phyloP scores from a whole-genome alignment of 2,888 invertebrate species.

The Plagiodera versicolora region DNA sequence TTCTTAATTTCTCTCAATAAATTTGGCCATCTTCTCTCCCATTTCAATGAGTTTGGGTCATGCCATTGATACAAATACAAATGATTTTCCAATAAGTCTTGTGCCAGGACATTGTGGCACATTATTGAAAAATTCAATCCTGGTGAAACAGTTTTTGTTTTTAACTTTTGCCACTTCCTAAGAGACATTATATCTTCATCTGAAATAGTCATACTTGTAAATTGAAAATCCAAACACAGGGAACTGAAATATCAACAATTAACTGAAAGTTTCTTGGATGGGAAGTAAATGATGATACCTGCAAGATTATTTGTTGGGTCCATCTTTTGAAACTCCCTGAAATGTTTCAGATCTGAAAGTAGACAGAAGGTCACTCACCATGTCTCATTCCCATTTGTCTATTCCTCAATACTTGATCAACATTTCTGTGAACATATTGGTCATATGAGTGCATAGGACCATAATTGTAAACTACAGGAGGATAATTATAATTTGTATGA shows the following conservation, averaged over 20 bases:
- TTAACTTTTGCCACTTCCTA: conserved; percentile 25
- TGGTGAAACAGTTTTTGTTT: conserved; percentile 23
- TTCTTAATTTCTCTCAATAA: conserved; percentile 62
- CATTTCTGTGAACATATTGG: conserved; percentile 17
- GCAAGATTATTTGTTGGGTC: too few relatives aligned
- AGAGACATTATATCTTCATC: conserved; percentile 21
- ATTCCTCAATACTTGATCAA: neutral
- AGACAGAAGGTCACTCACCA: neutral
- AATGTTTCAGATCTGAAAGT: neutral
- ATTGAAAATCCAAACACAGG: too few relatives aligned
- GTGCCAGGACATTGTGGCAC: conserved; percentile 88
- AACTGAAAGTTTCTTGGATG: too few relatives aligned
- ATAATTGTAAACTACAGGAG: neutral
- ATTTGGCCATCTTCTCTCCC: conserved; percentile 67
- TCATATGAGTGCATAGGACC: conserved; percentile 5
- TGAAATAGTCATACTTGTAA: too few relatives aligned
- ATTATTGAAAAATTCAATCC: conserved; percentile 67
- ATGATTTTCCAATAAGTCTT: conserved; percentile 75
- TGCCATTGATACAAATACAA: conserved; percentile 71
- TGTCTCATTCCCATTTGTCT: neutral
- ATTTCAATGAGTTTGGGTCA: conserved; percentile 62
- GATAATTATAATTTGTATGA: neutral
- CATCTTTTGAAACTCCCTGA: too few relatives aligned
- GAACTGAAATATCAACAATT: too few relatives aligned
- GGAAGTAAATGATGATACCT: too few relatives aligned